phyloP scores from a whole-genome alignment of 2,888 invertebrate genomes.

The Tanypteryx hageni region DNA sequence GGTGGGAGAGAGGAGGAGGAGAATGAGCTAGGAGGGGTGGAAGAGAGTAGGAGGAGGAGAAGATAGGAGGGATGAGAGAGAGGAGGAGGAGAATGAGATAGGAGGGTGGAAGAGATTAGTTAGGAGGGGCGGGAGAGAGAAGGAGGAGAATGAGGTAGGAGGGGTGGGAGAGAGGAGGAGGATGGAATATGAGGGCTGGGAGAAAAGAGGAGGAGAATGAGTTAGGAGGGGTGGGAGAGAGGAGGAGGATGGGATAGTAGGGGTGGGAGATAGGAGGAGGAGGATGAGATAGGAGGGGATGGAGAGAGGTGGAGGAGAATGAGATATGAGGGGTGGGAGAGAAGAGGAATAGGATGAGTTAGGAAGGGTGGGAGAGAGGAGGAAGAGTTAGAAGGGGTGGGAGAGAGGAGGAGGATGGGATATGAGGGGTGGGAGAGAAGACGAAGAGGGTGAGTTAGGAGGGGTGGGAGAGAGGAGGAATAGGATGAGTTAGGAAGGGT shows the following conservation, averaged over 20 bases:
- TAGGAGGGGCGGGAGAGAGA: slow-evolving; percentile 65
- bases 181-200: no score
- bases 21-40: slow-evolving; percentile 64
- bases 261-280: slow-evolving; percentile 48
- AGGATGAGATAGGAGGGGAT: slow-evolving; percentile 55
- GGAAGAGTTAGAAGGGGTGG: slow-evolving; percentile 64
- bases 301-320: slow-evolving; percentile 55
- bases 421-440: slow-evolving; percentile 65
- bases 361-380: slow-evolving; percentile 65
- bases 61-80: slow-evolving; percentile 65
- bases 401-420: slow-evolving; percentile 58
- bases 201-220: no score
- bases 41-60: slow-evolving; percentile 23
- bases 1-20: slow-evolving; percentile 65
- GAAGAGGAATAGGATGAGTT: slow-evolving; percentile 43
- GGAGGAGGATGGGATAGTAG: slow-evolving; percentile 39
- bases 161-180: slow-evolving; percentile 65
- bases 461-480: slow-evolving; percentile 65
- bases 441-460: no score
- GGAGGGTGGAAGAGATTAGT: slow-evolving; percentile 65
- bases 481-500: slow-evolving; percentile 65
- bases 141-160: no score
- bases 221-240: slow-evolving; percentile 65
- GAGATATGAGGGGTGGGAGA: slow-evolving; percentile 65
- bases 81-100: no score